Conservation (phyloP, 2,113 vertebrate genomes). For the Emydocephalus ijimae region DNA sequence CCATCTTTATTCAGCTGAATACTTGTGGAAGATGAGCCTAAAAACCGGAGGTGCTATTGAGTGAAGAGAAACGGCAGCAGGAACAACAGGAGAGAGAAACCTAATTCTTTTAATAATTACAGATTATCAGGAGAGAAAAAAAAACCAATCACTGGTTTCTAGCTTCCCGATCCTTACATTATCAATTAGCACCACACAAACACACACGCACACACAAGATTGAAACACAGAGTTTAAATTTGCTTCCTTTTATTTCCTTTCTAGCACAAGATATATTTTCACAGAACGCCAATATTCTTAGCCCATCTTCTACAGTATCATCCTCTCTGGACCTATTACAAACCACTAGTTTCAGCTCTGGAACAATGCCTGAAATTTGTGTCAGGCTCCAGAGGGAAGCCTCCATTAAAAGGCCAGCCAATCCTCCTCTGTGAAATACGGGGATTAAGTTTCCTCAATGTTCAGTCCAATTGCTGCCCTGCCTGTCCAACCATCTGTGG, state of each 20-base stretch:
- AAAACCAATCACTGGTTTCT: background rate
- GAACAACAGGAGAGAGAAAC: background rate
- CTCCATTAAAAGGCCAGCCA: fast-evolving
- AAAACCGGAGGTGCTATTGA: background rate
- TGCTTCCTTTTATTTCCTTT: background rate
- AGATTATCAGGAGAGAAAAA: background rate
- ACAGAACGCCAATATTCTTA: background rate
- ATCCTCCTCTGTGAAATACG: background rate
- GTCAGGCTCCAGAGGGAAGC: background rate
- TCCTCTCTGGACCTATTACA: background rate
- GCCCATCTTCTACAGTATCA: background rate
- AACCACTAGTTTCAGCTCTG: background rate
- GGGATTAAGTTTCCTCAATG: background rate
- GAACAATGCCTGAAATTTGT: background rate
- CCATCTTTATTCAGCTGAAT: too few relatives aligned
- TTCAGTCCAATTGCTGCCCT: background rate
- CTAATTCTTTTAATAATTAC: background rate
- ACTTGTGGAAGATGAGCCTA: background rate
- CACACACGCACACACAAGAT: background rate
- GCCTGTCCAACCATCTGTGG: background rate
- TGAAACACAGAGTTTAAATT: background rate
- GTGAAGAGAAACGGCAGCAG: background rate
- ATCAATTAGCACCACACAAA: background rate
- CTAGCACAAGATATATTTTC: background rate
- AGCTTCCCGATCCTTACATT: background rate